Conservation (phyloP, 2,113 vertebrate species). For the Marcusenius ussheri region DNA sequence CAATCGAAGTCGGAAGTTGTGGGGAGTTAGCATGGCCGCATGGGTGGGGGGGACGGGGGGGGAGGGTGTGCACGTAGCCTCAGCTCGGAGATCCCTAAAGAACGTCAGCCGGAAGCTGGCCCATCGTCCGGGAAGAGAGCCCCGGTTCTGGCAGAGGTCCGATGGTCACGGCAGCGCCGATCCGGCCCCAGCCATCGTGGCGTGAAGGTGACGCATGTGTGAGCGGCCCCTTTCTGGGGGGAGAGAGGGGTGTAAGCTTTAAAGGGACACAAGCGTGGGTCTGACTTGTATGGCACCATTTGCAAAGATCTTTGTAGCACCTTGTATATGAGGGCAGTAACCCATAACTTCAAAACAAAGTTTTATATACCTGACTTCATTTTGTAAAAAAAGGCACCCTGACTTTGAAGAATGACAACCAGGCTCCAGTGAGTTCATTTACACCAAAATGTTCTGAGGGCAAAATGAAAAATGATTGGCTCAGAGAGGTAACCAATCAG, state of each 20-base stretch:
- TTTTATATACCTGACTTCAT: neutral
- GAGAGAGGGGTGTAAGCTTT: neutral
- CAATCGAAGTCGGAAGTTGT: neutral
- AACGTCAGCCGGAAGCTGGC: neutral
- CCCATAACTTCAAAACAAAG: neutral
- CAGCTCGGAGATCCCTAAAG: neutral
- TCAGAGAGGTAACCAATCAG: too few relatives aligned
- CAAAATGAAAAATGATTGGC: too few relatives aligned
- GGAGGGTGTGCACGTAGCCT: neutral
- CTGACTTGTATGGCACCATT: neutral
- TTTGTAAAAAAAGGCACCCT: neutral
- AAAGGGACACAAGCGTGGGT: neutral
- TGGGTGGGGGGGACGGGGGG: neutral
- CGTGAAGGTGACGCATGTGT: neutral
- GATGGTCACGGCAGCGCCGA: neutral
- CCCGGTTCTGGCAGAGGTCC: neutral
- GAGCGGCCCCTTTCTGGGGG: neutral
- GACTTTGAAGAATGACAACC: neutral
- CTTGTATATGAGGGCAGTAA: neutral
- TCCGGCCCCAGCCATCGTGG: neutral
- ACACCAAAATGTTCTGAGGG: too few relatives aligned
- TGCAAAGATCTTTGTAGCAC: neutral
- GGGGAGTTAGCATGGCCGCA: neutral
- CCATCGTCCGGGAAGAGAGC: neutral
- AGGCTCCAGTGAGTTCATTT: too few relatives aligned